Conservation (phyloP, 2,797 vertebrate genomes). For the Halcyon badia region DNA sequence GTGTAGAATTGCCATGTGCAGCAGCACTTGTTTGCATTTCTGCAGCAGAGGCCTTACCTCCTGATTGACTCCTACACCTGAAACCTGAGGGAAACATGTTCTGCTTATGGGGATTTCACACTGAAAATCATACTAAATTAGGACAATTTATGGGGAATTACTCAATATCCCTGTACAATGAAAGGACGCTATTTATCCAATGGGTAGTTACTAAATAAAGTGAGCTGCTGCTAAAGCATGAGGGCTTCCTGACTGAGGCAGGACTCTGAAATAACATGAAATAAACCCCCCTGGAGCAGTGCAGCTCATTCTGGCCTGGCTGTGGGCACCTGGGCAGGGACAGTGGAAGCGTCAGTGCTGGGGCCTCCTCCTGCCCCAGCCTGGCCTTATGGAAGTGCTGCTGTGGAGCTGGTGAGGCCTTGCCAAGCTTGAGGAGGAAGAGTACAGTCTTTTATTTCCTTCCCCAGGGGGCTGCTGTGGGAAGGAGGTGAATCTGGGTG, state of each 20-base stretch:
- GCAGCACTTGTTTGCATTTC: rapidly evolving
- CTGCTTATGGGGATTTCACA: background rate
- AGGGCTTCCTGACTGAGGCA: background rate
- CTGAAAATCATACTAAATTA: background rate
- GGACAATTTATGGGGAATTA: background rate
- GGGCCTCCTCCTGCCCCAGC: background rate
- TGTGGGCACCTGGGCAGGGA: background rate
- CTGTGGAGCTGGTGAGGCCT: background rate
- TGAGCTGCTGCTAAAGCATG: rapidly evolving
- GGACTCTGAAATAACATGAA: background rate
- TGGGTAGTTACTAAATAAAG: background rate
- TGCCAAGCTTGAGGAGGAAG: rapidly evolving
- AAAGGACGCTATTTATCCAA: background rate
- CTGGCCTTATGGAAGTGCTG: rapidly evolving
- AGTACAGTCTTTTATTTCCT: background rate
- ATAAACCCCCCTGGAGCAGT: rapidly evolving
- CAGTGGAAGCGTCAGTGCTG: rapidly evolving
- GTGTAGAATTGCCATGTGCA: rapidly evolving
- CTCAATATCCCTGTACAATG: background rate
- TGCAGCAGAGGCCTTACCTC: background rate
- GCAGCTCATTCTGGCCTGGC: rapidly evolving
- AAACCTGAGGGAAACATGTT: background rate
- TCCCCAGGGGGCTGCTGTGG: rapidly evolving
- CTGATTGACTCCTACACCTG: background rate
- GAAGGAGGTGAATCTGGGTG: background rate